Base-by-base conservation (phyloP, 2,888 invertebrate genomes). In the Cybosia mesomella region DNA sequence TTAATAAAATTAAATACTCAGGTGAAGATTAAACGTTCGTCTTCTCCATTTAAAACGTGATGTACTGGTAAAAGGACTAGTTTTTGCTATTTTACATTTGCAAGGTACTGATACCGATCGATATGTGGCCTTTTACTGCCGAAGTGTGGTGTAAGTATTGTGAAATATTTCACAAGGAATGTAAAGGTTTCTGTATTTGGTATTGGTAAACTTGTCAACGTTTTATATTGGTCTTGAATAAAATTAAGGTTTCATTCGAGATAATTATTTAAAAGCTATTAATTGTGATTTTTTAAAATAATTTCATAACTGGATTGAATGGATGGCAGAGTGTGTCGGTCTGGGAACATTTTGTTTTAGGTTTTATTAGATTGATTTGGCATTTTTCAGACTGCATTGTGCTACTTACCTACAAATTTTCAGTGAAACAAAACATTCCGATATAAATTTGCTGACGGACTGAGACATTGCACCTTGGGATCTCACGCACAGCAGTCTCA, bases 241-340 rank as follows among this genome's bases (percentile, higher is more conserved):
- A 89, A 90, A 79, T 78, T 75, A 72, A 81, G 77, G 73, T 73
- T 87, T 89, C 84, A 81, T 84, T 85, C 86, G 81, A 85, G 85
- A 84, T 84, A 91, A 92, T 91, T 92, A 91, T 91, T 91, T 90
- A 89, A 89, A 85, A 87, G 85, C 88, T 89, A 89, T 90, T 89
- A 89, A 89, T 89, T 86, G 88, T 83, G 84, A 85, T 88, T 89
- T 85, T 83, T 83, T 85, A 89, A 90, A 43, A 24, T 83, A 80
- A 85, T 84, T 83, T 81, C 79, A 74, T 73, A 73, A 78, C 73
- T 79, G 79, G 77, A 0, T 53, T 53, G 10, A 39, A 18, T 43
- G 15, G 43, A 43, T 18, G 2, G 18, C 1, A 7, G 5, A 43
- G 7, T 43, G 7, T 18, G 5, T 43, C n/a, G n/a, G n/a, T n/a